Percentiles rank a stretch among this genome's conserved stretches.
phyloP scores from a whole-genome alignment of 37 sponge, comb jelly and placozoan species.

The Amphimedon queenslandica region DNA sequence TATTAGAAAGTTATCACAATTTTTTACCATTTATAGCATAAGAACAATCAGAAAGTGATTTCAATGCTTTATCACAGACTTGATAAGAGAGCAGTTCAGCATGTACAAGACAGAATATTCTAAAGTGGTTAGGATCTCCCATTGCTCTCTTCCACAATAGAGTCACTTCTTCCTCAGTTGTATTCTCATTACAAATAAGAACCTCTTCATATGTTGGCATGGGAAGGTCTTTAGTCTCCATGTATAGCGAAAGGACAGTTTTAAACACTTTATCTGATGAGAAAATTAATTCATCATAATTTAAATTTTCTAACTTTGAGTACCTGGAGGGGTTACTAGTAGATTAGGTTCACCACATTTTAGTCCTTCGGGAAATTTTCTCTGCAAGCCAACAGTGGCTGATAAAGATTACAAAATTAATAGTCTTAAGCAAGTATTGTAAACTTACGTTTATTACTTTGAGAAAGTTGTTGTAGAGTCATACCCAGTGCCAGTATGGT shows the following conservation, averaged over 20 bases:
- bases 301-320: background rate
- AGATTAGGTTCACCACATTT: conserved; percentile 35
- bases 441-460: background rate
- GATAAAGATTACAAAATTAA: conserved; percentile 9
- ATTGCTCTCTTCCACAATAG: conserved; percentile 72
- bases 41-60: too few relatives aligned
- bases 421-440: background rate
- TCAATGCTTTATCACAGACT: conserved; percentile 43
- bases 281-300: background rate
- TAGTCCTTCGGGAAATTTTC: conserved; percentile 9
- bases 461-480: background rate
- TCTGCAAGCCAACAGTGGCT: background rate
- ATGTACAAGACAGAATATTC: conserved; percentile 65
- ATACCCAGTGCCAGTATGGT: conserved; percentile 5
- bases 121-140: conserved; percentile 40
- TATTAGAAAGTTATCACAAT: too few relatives aligned
- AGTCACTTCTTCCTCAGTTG: conserved; percentile 70
- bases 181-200: conserved; percentile 40
- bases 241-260: conserved; percentile 43
- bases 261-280: conserved; percentile 46
- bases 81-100: conserved; percentile 69
- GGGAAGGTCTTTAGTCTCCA: conserved; percentile 36
- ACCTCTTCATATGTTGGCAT: conserved; percentile 71
- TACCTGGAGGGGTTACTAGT: conserved; percentile 35
- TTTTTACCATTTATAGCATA: too few relatives aligned